These are phyloP conservation scores for Rhabdomys pumilio DNA, from an alignment of 2,797 vertebrate species.

Conservation along the genomic window DNA sequence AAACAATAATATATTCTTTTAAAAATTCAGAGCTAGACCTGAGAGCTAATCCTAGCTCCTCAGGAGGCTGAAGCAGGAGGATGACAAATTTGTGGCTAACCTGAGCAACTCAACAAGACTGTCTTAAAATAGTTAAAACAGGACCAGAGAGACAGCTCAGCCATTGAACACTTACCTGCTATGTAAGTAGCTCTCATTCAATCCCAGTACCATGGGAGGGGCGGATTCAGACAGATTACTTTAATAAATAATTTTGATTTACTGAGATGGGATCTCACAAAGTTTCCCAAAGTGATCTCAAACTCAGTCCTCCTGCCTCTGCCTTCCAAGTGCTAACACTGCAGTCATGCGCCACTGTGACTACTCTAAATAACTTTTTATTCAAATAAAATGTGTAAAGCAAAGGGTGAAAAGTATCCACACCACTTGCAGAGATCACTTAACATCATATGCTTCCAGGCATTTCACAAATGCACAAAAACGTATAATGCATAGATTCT, in stretches of 20 bases:
- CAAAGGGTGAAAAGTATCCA: neutral
- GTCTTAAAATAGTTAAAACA: neutral
- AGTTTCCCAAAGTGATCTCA: neutral
- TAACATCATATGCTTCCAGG: neutral
- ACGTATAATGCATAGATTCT: neutral
- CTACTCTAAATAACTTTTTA: neutral
- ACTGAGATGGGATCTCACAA: neutral
- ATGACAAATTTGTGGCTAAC: neutral
- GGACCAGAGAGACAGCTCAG: neutral
- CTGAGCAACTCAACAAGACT: neutral
- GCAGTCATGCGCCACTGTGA: neutral
- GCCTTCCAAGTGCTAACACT: neutral
- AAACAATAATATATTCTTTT: slow-evolving; percentile 39
- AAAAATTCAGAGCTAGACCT: neutral
- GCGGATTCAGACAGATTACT: neutral
- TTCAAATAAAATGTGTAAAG: slow-evolving; percentile 9
- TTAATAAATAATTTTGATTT: slow-evolving; percentile 10
- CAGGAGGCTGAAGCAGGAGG: neutral
- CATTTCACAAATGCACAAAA: slow-evolving; percentile 9
- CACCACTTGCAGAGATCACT: neutral
- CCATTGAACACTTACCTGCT: neutral
- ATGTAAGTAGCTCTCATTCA: neutral
- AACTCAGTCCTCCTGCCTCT: neutral
- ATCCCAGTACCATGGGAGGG: neutral
- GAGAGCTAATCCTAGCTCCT: neutral